Evolutionary conservation across 2,888 invertebrate genomes (phyloP), one percentile per base, ranked within the genome.

Genomic region (Fragum fragum): DNA sequence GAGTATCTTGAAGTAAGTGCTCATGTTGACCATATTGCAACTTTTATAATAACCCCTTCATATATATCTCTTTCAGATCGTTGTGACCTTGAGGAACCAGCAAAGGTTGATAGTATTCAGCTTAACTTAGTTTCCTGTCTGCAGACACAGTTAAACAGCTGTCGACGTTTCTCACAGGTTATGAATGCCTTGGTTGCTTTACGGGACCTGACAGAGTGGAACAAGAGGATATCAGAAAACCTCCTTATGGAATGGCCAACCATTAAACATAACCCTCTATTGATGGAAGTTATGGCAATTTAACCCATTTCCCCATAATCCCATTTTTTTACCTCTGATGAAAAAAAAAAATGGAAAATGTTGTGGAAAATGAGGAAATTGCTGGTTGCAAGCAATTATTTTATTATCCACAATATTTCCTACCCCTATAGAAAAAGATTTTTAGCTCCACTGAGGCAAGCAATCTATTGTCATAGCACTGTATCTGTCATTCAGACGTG

Each of bases 221-320:
- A 89, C 69, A 74, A 79, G 21, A 85, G 69, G 36, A 74, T 88
- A 7, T 76, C 85, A 0, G 84, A 86, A 32, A 84, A 72, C 23
- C 74, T 88, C n/a, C 73, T 89, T 18, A 26, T 87, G n/a, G 84
- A 87, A 55, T 88, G 87, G 88, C 89, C 89, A 2, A 79, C 83
- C 0, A 68, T 88, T 18, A 83, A 88, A 61, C 81, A 87, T 55
- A 84, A 87, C 72, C 90, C 89, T 2, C 61, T 90, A 21, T 78
- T 90, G 16, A 57, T 90, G 42, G 90, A 90, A 52, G 79, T 88
- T 47, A 81, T 88, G 84, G 1, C 72, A 77, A 42, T 85, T 47
- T 47, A 47, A 47, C 14, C n/a, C n/a, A n/a, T n/a, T n/a, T n/a
- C n/a, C n/a, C n/a, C n/a, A n/a, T n/a, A n/a, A n/a, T n/a, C n/a